Conservation (phyloP, 2,113 vertebrate species). For the Asarcornis scutulata region DNA sequence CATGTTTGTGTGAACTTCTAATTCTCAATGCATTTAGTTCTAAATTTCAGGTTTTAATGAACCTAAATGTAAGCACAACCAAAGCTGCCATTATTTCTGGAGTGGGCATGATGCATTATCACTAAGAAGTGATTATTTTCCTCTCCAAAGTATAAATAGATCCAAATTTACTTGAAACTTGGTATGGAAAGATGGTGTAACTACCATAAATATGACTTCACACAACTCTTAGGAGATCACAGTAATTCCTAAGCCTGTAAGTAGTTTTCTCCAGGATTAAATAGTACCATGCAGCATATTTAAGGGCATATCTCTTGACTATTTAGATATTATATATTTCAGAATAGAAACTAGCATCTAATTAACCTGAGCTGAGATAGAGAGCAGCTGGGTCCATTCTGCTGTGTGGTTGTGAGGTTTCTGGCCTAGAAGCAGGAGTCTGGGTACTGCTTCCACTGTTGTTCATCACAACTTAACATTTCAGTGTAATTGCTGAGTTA, state of each 20-base stretch:
- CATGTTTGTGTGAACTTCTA: not conserved
- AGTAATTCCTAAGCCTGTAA: not conserved
- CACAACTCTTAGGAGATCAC: not conserved
- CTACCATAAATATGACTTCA: not conserved
- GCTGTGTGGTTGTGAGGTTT: not conserved
- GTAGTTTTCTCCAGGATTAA: not conserved
- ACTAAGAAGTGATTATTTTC: not conserved
- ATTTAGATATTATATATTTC: not conserved
- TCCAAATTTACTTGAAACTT: conserved; percentile 8
- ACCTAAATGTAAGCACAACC: not conserved
- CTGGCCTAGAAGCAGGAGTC: not conserved
- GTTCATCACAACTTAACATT: not conserved
- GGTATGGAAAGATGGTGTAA: not conserved
- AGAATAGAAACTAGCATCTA: not conserved
- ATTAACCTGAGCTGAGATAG: not conserved
- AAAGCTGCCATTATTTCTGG: not conserved
- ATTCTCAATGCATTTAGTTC: not conserved
- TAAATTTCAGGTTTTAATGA: not conserved
- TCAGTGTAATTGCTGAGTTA: not conserved
- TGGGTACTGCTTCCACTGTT: not conserved
- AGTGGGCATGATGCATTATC: not conserved
- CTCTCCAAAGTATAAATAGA: conserved; percentile 1
- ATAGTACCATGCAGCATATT: not conserved
- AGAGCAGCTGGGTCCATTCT: not conserved
- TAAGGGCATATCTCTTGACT: not conserved